Base-by-base conservation (phyloP, 2,113 vertebrate species). In the Zapus hudsonius region DNA sequence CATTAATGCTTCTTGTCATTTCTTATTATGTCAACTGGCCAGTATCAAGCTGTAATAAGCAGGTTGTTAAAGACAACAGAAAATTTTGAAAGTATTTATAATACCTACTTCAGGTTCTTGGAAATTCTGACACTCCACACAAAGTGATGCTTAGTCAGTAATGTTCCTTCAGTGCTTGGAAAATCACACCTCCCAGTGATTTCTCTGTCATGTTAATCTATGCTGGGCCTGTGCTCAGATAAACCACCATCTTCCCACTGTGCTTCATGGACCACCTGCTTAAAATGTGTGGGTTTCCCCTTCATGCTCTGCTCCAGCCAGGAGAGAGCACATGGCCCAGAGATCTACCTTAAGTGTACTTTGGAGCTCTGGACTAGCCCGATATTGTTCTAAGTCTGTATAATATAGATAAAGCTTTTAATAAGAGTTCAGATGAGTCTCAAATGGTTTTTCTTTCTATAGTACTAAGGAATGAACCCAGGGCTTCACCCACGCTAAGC, bases 41-140 rank as follows among this genome's bases (percentile, higher is more conserved):
- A 16, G 25, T 61, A 47, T 89, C 23, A 83, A 47, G 57, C 0
- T 33, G 61, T 80, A 84, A 84, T 55, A 92, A 69, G 63, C 7
- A 47, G 59, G 40, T 78, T 67, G 63, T 64, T 69, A 97, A 91
- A 92, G 16, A 78, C 44, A 92, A 72, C 20, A 38, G 83, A 82
- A 81, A 86, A 55, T 42, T 42, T 74, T 44, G 36, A 55, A 93
- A 4, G n/a, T 70, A 20, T 57, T 92, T 74, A 11, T 10, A 79
- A 64, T 31, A 52, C 7, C 74, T 69, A 64, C 17, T 22, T 82
- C 31, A 19, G n/a, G 42, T 72, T 55, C 47, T 73, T 69, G 42
- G 66, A 96, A 95, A 87, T 69, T 44, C 81, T 70, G 69, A 85
- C 64, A 67, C 90, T 92, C 89, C 75, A 92, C 25, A 92, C 44